Conservation (phyloP, 2,113 vertebrate species). For the Ramphastos sulfuratus region DNA sequence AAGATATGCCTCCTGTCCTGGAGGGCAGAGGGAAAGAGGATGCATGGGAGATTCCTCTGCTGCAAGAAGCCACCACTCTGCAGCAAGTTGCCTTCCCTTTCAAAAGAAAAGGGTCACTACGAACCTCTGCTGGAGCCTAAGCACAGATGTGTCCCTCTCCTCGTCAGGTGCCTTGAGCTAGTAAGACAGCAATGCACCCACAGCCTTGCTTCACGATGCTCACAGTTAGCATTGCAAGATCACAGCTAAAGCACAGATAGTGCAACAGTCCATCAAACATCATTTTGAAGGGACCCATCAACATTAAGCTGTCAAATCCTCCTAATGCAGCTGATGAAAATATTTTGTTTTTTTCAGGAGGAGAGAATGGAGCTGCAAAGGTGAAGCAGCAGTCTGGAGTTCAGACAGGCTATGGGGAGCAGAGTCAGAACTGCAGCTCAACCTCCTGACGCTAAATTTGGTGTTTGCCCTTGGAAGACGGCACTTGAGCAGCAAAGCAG, state of each 20-base stretch:
- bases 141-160: neutral
- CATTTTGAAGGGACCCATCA: neutral
- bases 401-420: neutral
- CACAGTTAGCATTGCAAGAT: neutral
- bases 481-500: neutral
- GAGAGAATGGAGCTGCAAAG: neutral
- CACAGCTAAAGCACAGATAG: neutral
- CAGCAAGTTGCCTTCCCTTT: neutral
- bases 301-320: neutral
- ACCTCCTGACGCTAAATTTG: neutral
- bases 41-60: neutral
- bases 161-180: neutral
- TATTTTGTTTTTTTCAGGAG: neutral
- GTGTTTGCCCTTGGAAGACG: neutral
- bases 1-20: neutral
- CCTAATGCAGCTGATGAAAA: neutral
- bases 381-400: neutral
- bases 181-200: neutral
- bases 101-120: neutral
- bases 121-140: neutral
- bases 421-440: neutral
- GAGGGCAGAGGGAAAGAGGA: neutral
- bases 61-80: neutral
- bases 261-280: neutral
- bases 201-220: neutral